These are phyloP conservation scores for Eulithis testata DNA, from an alignment of 2,888 invertebrate species.

Conservation along the genomic window DNA sequence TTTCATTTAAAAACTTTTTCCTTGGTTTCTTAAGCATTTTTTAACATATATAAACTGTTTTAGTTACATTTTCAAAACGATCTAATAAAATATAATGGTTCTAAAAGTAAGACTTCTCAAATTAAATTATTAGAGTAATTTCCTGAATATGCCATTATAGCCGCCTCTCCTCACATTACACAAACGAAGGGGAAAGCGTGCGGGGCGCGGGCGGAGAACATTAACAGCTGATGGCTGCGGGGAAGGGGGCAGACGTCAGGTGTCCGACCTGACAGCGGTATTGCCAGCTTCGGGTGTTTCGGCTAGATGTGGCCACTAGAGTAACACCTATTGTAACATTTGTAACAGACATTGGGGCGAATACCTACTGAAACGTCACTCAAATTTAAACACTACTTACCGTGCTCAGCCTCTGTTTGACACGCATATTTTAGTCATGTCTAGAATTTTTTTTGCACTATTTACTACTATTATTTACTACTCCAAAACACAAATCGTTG, in stretches of 20 bases:
- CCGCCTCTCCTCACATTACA: constrained; percentile 80
- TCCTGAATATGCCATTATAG: constrained; percentile 51
- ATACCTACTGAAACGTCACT: too few species aligned
- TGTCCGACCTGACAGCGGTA: constrained; percentile 63
- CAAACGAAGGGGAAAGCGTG: constrained; percentile 84
- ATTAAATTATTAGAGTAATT: constrained; percentile 42
- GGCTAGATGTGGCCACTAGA: constrained; percentile 11
- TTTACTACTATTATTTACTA: too few species aligned
- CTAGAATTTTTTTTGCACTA: too few species aligned
- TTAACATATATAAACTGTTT: too few species aligned
- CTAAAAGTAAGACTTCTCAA: constrained; percentile 9
- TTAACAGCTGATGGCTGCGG: constrained; percentile 82
- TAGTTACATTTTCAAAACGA: background rate
- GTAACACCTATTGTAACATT: too few species aligned
- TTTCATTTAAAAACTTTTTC: background rate
- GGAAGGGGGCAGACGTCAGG: constrained; percentile 72
- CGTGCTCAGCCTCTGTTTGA: too few species aligned
- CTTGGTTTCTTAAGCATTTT: too few species aligned
- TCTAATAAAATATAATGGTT: background rate
- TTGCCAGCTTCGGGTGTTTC: constrained; percentile 31
- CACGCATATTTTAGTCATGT: too few species aligned
- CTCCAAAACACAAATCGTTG: too few species aligned
- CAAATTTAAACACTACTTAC: too few species aligned
- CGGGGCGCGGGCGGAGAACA: constrained; percentile 67
- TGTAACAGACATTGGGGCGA: too few species aligned